Evolutionary conservation across 2,797 vertebrate species (phyloP).

Genomic region (Sarcophilus harrisii): DNA sequence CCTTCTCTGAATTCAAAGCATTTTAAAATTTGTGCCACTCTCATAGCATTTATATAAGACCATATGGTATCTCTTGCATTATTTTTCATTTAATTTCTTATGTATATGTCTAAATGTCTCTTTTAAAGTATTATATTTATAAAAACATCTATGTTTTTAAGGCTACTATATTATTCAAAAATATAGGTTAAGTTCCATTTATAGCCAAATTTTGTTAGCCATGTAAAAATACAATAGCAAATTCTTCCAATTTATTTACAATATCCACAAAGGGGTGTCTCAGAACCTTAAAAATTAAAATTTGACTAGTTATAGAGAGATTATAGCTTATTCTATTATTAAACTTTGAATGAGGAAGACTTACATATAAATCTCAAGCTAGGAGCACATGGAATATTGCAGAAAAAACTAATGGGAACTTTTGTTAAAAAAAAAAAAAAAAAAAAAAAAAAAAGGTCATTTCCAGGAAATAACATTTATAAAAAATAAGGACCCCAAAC

Average conservation of each 20-base stretch:
- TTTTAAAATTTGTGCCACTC: background rate
- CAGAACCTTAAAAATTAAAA: slow-evolving; percentile 51
- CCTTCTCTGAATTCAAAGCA: background rate
- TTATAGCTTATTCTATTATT: background rate
- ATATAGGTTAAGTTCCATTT: slow-evolving; percentile 47
- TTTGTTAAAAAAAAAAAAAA: no score
- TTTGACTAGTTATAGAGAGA: slow-evolving; percentile 4
- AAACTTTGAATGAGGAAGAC: slow-evolving; percentile 40
- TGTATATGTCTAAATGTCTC: background rate
- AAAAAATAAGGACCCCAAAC: no score
- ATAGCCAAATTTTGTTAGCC: slow-evolving; percentile 48
- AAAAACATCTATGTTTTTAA: slow-evolving; percentile 53
- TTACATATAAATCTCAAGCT: slow-evolving; percentile 27
- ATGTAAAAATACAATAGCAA: slow-evolving; percentile 32
- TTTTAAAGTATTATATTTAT: slow-evolving; percentile 45
- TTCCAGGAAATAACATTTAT: slow-evolving; percentile 45
- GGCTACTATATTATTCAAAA: slow-evolving; percentile 32
- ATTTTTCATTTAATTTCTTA: background rate
- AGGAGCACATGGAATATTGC: slow-evolving; percentile 46
- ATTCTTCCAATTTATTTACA: slow-evolving; percentile 12
- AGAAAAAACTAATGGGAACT: slow-evolving; percentile 51
- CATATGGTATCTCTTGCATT: background rate
- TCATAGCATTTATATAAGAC: background rate
- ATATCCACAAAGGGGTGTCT: slow-evolving; percentile 19
- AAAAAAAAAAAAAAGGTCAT: slow-evolving; percentile 54